Evolutionary conservation across 2,888 invertebrate species (phyloP).

Genomic region (Melinaea marsaeus): DNA sequence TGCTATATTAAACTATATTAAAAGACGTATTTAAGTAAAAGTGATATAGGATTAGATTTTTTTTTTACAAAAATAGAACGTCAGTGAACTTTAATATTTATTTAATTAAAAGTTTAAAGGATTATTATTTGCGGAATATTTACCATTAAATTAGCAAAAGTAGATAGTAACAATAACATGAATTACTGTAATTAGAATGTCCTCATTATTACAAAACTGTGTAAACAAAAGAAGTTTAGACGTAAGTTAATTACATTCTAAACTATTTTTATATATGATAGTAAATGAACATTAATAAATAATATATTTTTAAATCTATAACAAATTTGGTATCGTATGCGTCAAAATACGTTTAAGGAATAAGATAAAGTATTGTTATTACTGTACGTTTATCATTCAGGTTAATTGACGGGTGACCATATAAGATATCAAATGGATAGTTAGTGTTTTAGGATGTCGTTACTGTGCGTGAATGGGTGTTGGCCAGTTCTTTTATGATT

Average conservation of each 20-base stretch:
- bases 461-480: conserved; percentile 24
- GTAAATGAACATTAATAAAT: conserved; percentile 15
- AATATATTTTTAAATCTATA: conserved; percentile 1
- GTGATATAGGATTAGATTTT: too few relatives aligned
- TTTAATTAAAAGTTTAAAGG: too few relatives aligned
- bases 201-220: too few relatives aligned
- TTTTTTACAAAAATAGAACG: too few relatives aligned
- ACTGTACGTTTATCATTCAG: conserved; percentile 36
- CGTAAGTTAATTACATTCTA: too few relatives aligned
- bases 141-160: too few relatives aligned
- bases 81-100: neutral
- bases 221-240: too few relatives aligned
- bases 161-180: too few relatives aligned
- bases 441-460: conserved; percentile 31
- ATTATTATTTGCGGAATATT: too few relatives aligned
- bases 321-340: conserved; percentile 17
- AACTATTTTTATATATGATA: too few relatives aligned
- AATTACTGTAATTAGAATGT: too few relatives aligned
- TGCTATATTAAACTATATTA: neutral
- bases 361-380: conserved; percentile 20
- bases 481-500: conserved; percentile 18
- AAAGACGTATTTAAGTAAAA: neutral
- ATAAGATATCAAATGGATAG: conserved; percentile 34
- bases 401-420: conserved; percentile 37
- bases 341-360: conserved; percentile 25